phyloP scores from a whole-genome alignment of 2,797 vertebrate genomes.

The Petrocephalus schoutedeni region DNA sequence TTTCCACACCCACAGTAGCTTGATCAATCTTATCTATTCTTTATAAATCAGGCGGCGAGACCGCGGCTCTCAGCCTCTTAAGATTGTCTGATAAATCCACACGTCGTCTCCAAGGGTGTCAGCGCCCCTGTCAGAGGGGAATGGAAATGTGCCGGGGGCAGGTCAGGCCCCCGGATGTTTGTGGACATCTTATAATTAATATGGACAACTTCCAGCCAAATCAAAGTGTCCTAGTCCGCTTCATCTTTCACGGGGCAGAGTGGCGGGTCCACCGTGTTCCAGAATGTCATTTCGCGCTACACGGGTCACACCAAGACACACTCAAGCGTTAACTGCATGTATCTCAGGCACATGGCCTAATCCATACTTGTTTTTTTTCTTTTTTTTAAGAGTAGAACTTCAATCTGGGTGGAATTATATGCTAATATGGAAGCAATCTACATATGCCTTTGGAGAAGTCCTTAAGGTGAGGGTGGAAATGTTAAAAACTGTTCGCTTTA shows the following conservation, averaged over 20 bases:
- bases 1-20: constrained; percentile 50
- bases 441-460: constrained; percentile 7
- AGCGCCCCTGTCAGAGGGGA: constrained; percentile 40
- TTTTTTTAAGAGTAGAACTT: constrained; percentile 26
- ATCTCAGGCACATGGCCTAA: neutral
- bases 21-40: constrained; percentile 65
- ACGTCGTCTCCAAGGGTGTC: constrained; percentile 29
- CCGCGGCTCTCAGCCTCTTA: constrained; percentile 27
- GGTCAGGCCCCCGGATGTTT: constrained; percentile 39
- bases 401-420: constrained; percentile 31
- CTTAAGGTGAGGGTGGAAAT: constrained; percentile 25
- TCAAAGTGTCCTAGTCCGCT: constrained; percentile 43
- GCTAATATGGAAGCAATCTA: constrained; percentile 25
- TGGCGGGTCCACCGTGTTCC: constrained; percentile 37
- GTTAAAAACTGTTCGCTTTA: constrained; percentile 12
- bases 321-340: constrained; percentile 36
- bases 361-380: neutral
- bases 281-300: constrained; percentile 46
- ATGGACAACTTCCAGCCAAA: constrained; percentile 58
- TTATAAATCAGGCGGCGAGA: constrained; percentile 53
- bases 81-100: constrained; percentile 47
- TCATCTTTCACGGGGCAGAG: constrained; percentile 46
- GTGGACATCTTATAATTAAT: constrained; percentile 59
- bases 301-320: constrained; percentile 27
- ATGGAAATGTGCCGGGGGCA: constrained; percentile 27